Base-by-base conservation (phyloP, 1,140 invertebrate genomes). In the Chironomus striatipennis region DNA sequence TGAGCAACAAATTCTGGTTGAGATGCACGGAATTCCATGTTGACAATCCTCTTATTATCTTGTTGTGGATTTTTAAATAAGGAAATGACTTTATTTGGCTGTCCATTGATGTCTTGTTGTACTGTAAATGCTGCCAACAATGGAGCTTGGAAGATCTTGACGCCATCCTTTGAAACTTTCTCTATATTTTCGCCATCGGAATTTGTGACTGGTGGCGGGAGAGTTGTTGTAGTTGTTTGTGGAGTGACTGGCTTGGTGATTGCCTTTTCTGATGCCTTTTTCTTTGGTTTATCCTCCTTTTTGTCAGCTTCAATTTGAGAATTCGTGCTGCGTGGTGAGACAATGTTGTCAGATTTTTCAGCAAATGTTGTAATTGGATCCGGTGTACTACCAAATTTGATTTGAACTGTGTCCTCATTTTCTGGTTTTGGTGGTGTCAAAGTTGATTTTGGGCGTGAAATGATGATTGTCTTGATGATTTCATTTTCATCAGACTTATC, bases 41-140 rank as follows among this genome's bases (percentile, higher is more conserved):
- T 65, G 74, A 64, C 74, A 75, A 47, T 17, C 76, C 73, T 43
- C 15, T 74, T 76, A 73, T 43, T 20, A 6, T 42, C 20, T 6
- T 42, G 0, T 6, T 34, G 21, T 42, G 73, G 73, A 70, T 67
- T 74, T 75, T 43, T 75, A 74, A 18, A 74, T 67, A 43, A 76
- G 75, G 92, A 91, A 74, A 92, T 89, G 2, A 93, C 90, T 79
- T 88, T 91, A 76, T 90, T 89, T 0, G 91, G 90, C 17, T 89
- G 78, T 0, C 92, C 92, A 42, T 85, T 84, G 73, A 89, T 90
- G 78, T 94, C 91, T 80, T 93, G 89, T 77, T 93, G 90, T 2
- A 94, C 90, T 0, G 92, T 93, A 77, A 94, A 94, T 0, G 92
- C 91, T 1, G 91, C 90, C 0, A 93, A 89, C 42, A 94, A 78